Evolutionary conservation across 2,113 vertebrate species (phyloP), one percentile per base, ranked within the genome.

Genomic region (western clawed frog (Xenopus tropicalis)): DNA sequence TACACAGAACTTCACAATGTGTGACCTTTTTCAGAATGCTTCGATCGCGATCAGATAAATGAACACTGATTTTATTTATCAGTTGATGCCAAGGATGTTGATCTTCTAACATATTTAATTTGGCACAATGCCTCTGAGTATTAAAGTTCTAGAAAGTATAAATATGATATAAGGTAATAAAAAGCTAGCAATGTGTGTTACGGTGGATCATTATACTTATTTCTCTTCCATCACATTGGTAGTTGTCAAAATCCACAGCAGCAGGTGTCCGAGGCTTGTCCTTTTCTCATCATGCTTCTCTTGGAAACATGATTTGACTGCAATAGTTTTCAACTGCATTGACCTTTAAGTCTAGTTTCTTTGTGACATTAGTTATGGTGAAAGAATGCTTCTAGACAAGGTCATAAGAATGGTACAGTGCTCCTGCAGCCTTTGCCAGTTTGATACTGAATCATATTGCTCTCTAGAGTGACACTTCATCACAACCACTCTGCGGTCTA

Each of bases 311-410:
- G 73, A 76, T 69, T 69, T 76, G 58, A 76, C 73, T 69, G 66
- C 66, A 69, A 61, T 69, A 58, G 46, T 63, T 76, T 76, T 69
- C 73, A 76, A 69, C 66, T 63, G 73, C 44, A 69, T 51, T 76
- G 66, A 76, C 66, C 73, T 69, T 76, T 76, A 76, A 76, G 73
- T 61, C 66, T 43, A 56, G 66, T 76, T 63, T 69, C 73, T 76
- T 63, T 63, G 58, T 76, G 73, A 76, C 66, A 76, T 76, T 76
- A 69, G 73, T 76, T 76, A 69, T 76, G 73, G 66, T 76, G 66
- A 76, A 43, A 63, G 66, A 75, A 69, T 69, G n/a, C 58, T 63
- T 58, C 66, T 22, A 76, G 73, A 76, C 66, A 76, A 76, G 73
- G 73, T 76, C 73, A 69, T 69, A 29, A 21, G 29, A 76, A 76